Conservation (phyloP, 2,797 vertebrate species). For the Gymnoscopelus braueri region DNA sequence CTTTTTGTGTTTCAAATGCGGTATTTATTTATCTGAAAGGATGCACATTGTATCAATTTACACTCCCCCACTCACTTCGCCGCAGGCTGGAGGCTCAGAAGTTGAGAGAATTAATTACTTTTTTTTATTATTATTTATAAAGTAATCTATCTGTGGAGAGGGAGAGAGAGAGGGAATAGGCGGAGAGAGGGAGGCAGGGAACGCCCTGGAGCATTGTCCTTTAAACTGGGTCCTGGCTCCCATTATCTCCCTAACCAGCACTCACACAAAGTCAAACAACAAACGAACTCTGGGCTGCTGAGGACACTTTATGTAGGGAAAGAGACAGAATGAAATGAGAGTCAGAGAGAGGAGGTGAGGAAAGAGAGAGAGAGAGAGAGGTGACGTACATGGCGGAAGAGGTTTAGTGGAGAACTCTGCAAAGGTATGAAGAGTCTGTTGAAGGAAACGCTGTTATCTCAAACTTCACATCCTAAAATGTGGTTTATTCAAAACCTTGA, state of each 20-base stretch:
- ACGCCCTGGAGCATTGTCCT: constrained; percentile 83
- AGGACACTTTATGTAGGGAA: constrained; percentile 66
- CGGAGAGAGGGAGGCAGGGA: constrained; percentile 59
- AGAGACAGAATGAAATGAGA: constrained; percentile 14
- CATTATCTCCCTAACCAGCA: constrained; percentile 83
- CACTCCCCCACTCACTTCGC: constrained; percentile 87
- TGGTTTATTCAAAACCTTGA: too few relatives aligned
- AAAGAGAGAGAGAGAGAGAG: constrained; percentile 12
- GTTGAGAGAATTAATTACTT: constrained; percentile 99
- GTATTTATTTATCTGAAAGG: constrained; percentile 96
- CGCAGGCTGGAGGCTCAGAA: constrained; percentile 92
- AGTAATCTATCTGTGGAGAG: constrained; percentile 84
- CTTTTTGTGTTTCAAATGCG: constrained; percentile 79
- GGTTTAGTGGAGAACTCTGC: constrained; percentile 30
- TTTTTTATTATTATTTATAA: constrained; percentile 96
- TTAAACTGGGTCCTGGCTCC: constrained; percentile 84
- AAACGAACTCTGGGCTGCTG: constrained; percentile 79
- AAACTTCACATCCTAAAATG: too few relatives aligned
- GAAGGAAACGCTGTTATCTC: constrained; percentile 3
- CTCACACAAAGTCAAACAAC: constrained; percentile 77
- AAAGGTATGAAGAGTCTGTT: constrained; percentile 29
- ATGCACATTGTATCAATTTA: constrained; percentile 95
- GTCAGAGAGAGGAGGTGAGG: neutral
- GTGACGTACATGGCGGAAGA: too few relatives aligned
- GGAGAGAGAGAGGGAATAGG: constrained; percentile 37